These are phyloP conservation scores for Halictus quadricinctus DNA, from an alignment of 2,888 invertebrate species.

Conservation along the genomic window DNA sequence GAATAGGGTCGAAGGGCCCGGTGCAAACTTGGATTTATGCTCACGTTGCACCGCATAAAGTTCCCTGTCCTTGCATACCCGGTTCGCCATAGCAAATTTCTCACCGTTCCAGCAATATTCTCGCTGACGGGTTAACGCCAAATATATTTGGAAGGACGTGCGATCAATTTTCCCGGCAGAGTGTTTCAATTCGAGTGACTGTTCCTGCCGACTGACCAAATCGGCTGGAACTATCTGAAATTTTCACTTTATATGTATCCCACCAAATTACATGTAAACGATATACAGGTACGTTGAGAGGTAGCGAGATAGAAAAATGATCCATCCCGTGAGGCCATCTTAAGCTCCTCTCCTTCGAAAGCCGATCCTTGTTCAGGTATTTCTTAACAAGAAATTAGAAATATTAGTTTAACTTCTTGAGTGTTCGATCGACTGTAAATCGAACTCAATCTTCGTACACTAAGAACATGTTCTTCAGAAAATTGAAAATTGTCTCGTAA, in stretches of 20 bases:
- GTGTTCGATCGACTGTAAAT: not conserved
- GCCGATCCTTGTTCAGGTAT: slow-evolving; percentile 1
- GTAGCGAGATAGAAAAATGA: not conserved
- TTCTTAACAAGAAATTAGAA: no score
- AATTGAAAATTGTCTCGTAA: not conserved
- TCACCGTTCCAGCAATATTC: slow-evolving; percentile 67
- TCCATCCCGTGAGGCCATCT: not conserved
- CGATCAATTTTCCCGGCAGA: slow-evolving; percentile 29
- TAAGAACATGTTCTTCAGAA: not conserved
- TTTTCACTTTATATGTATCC: slow-evolving; percentile 7
- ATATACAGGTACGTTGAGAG: not conserved
- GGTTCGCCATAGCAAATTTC: slow-evolving; percentile 65
- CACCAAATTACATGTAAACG: slow-evolving; percentile 5
- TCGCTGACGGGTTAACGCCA: slow-evolving; percentile 59
- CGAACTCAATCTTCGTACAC: no score
- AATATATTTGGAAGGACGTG: slow-evolving; percentile 56
- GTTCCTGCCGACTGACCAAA: not conserved
- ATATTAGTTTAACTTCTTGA: not conserved
- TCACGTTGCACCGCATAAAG: slow-evolving; percentile 72
- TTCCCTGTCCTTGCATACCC: slow-evolving; percentile 62
- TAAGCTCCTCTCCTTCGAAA: not conserved
- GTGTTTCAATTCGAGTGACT: slow-evolving; percentile 30
- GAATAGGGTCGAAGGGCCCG: slow-evolving; percentile 57
- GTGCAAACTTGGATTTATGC: slow-evolving; percentile 75
- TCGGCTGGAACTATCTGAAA: not conserved